Evolutionary conservation across 1,140 invertebrate genomes (phyloP).

Genomic region (Pogonus chalceus): DNA sequence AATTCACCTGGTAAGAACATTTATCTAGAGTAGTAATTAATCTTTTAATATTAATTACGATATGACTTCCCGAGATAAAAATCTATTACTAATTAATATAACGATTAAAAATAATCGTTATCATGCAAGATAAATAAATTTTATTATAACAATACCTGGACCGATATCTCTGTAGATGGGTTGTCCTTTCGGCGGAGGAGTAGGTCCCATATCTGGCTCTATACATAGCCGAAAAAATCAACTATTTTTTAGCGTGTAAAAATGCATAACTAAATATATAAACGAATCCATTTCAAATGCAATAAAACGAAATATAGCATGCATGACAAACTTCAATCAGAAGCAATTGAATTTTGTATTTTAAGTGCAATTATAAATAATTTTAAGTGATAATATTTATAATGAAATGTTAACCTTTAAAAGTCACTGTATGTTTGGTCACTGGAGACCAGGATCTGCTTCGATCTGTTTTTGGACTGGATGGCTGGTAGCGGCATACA

Average conservation of each 20-base stretch:
- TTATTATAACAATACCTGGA: slow-evolving; percentile 43
- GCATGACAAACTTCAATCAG: neutral
- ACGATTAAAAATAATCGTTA: too few species aligned
- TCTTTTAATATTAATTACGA: too few species aligned
- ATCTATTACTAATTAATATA: too few species aligned
- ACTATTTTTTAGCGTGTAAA: neutral
- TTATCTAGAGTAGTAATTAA: too few species aligned
- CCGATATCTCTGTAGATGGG: slow-evolving; percentile 45
- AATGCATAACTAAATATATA: neutral
- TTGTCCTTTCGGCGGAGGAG: slow-evolving; percentile 51
- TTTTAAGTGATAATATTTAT: neutral
- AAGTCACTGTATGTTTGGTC: slow-evolving; percentile 57
- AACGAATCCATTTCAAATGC: neutral
- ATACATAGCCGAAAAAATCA: slow-evolving; percentile 22
- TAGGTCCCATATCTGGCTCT: slow-evolving; percentile 54
- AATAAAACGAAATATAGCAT: neutral
- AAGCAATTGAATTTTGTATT: slow-evolving; percentile 3
- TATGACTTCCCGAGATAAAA: too few species aligned
- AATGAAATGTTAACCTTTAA: slow-evolving; percentile 54
- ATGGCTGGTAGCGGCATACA: slow-evolving; percentile 63
- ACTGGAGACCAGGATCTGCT: slow-evolving; percentile 37
- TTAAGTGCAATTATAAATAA: neutral
- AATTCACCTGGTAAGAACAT: too few species aligned
- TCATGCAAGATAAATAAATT: too few species aligned
- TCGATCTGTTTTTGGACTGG: slow-evolving; percentile 27